Evolutionary conservation across 1,140 invertebrate species (phyloP).

Genomic region (Zeugodacus cucurbitae): DNA sequence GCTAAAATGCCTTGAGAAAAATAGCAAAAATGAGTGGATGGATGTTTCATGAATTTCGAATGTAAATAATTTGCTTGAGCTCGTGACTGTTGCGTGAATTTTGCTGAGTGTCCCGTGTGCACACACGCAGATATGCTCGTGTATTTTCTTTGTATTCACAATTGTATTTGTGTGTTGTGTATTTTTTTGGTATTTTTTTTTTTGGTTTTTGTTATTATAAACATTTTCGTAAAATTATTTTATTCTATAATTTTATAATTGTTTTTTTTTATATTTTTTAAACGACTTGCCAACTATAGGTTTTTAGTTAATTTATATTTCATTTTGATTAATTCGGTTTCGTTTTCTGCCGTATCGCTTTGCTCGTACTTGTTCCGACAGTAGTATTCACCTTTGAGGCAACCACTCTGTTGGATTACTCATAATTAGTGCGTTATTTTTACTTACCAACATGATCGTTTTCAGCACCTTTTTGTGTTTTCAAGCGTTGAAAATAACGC

Average conservation of each 20-base stretch:
- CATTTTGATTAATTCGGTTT: background rate
- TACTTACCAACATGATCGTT: conserved; percentile 63
- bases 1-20: background rate
- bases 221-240: background rate
- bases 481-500: conserved; percentile 92
- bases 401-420: background rate
- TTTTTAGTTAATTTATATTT: background rate
- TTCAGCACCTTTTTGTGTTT: conserved; percentile 85
- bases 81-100: background rate
- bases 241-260: background rate
- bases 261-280: no score
- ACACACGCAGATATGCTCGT: background rate
- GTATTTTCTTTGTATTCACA: background rate
- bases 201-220: background rate
- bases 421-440: background rate
- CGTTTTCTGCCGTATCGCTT: background rate
- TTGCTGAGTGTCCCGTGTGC: background rate
- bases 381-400: background rate
- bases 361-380: background rate
- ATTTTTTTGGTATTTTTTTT: background rate
- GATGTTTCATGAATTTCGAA: background rate
- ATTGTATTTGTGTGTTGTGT: background rate
- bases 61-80: background rate
- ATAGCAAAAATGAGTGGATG: background rate
- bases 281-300: background rate